Conservation (phyloP, 2,888 invertebrate genomes). For the Prostheceraeus crozeri region DNA sequence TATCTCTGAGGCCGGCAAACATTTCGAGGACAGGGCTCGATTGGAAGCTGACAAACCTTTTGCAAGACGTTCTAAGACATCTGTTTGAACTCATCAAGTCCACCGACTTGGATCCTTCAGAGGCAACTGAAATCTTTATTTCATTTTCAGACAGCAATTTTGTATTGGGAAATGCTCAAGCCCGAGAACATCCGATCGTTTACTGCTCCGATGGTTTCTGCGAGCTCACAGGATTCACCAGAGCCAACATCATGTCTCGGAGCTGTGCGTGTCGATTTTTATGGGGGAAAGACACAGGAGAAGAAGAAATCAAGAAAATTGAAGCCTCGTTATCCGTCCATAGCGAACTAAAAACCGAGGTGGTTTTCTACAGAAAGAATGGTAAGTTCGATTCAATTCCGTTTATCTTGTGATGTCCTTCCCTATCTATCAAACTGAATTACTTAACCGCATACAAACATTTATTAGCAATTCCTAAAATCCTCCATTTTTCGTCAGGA, state of each 20-base stretch:
- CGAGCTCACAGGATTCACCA: constrained; percentile 82
- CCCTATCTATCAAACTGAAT: too few relatives aligned
- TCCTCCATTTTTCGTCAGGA: too few relatives aligned
- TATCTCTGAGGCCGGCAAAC: too few relatives aligned
- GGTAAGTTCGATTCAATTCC: constrained; percentile 71
- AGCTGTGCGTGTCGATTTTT: constrained; percentile 89
- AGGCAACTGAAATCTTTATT: too few relatives aligned
- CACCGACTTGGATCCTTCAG: too few relatives aligned
- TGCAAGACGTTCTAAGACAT: too few relatives aligned
- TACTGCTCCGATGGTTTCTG: constrained; percentile 93
- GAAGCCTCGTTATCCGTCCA: constrained; percentile 80
- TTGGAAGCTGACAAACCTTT: too few relatives aligned
- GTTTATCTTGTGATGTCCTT: too few relatives aligned
- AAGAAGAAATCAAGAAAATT: constrained; percentile 78
- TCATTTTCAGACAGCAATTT: constrained; percentile 79
- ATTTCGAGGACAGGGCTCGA: too few relatives aligned
- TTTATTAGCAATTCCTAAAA: too few relatives aligned
- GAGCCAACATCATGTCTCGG: constrained; percentile 93
- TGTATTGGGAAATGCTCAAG: constrained; percentile 88
- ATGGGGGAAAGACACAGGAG: constrained; percentile 79
- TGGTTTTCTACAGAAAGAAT: constrained; percentile 86
- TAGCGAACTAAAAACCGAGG: constrained; percentile 82
- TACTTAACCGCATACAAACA: too few relatives aligned
- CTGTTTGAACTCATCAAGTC: too few relatives aligned
- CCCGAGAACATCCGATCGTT: constrained; percentile 77